phyloP scores from a whole-genome alignment of 2,113 vertebrate genomes.

The Telmatochromis brachygnathus region DNA sequence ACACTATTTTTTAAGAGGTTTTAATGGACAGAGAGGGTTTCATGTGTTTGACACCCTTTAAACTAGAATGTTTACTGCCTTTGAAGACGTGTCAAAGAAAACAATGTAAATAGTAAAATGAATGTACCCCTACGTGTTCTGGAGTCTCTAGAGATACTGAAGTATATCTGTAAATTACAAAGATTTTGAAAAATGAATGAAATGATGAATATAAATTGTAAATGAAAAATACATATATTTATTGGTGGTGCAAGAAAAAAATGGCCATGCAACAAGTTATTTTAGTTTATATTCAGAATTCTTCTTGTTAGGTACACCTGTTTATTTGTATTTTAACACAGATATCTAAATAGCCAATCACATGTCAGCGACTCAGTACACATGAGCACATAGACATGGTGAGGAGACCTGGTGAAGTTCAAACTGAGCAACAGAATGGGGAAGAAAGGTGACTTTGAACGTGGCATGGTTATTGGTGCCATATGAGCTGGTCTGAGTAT shows the following conservation, averaged over 20 bases:
- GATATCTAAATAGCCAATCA: background rate
- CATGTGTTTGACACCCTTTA: background rate
- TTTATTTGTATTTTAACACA: background rate
- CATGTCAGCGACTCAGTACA: background rate
- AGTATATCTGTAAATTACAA: conserved; percentile 20
- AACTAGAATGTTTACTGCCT: background rate
- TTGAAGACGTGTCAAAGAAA: background rate
- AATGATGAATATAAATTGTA: conserved; percentile 27
- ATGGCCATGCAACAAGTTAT: background rate
- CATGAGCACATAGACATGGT: background rate
- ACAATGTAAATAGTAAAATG: conserved; percentile 23
- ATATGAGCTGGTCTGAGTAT: background rate
- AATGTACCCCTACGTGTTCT: background rate
- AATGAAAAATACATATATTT: conserved; percentile 37
- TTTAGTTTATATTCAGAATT: background rate
- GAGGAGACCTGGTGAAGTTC: background rate
- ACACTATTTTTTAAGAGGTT: background rate
- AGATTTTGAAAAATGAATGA: conserved; percentile 7
- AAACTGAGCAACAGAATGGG: background rate
- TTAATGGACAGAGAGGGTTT: background rate
- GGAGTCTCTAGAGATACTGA: background rate
- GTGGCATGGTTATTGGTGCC: background rate
- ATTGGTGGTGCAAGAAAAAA: conserved; percentile 1
- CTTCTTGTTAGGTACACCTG: background rate
- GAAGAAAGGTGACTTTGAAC: background rate